These are phyloP conservation scores for Chromis chromis DNA, from an alignment of 2,797 vertebrate species.

Conservation along the genomic window DNA sequence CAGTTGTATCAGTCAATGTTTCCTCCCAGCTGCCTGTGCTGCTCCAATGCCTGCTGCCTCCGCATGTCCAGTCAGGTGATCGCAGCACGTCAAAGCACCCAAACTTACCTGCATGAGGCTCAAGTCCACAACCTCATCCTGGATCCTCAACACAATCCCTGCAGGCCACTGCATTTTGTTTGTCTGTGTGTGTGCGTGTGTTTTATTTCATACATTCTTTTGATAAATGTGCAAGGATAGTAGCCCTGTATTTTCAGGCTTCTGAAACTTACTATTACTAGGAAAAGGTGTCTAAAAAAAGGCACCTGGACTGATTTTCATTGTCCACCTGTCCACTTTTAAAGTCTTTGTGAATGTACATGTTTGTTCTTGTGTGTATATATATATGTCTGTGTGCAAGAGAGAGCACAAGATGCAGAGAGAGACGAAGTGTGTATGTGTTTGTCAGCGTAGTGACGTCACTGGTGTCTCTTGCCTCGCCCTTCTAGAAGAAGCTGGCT, in stretches of 20 bases:
- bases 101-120: slow-evolving; percentile 78
- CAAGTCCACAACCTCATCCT: slow-evolving; percentile 59
- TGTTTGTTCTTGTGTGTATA: slow-evolving; percentile 42
- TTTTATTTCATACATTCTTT: slow-evolving; percentile 9
- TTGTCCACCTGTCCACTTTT: slow-evolving; percentile 48
- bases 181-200: slow-evolving; percentile 31
- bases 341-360: slow-evolving; percentile 48
- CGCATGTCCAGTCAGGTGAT: slow-evolving; percentile 80
- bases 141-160: slow-evolving; percentile 54
- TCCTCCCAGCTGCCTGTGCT: slow-evolving; percentile 71
- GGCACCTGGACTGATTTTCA: slow-evolving; percentile 27
- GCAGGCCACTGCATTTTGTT: slow-evolving; percentile 47
- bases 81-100: slow-evolving; percentile 71
- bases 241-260: neutral
- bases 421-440: slow-evolving; percentile 39
- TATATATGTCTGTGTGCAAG: slow-evolving; percentile 36
- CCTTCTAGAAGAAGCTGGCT: slow-evolving; percentile 92
- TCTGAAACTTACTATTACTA: slow-evolving; percentile 12
- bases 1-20: slow-evolving; percentile 54
- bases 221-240: slow-evolving; percentile 24
- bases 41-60: slow-evolving; percentile 77
- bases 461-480: slow-evolving; percentile 89
- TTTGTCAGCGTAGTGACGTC: slow-evolving; percentile 76
- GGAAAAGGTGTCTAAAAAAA: slow-evolving; percentile 10
- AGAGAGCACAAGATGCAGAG: slow-evolving; percentile 21